These are phyloP conservation scores for Diorhabda carinulata DNA, from an alignment of 1,140 invertebrate genomes.

Conservation along the genomic window DNA sequence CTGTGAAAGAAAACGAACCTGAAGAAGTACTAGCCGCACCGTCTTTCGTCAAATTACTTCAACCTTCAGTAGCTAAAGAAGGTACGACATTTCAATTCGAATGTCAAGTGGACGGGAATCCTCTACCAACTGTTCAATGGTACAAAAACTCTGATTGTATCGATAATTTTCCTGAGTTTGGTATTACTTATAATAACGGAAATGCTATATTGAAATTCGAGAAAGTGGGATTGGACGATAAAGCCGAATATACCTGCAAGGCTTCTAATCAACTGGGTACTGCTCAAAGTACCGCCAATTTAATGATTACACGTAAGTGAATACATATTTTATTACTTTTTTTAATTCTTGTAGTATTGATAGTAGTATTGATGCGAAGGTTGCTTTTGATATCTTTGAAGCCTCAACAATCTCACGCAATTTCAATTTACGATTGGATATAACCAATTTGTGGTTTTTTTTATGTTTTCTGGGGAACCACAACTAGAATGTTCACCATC, in stretches of 20 bases:
- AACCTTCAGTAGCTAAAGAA: conserved; percentile 60
- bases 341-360: too few species aligned
- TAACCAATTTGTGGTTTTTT: too few species aligned
- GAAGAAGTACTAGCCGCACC: conserved; percentile 64
- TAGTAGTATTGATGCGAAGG: too few species aligned
- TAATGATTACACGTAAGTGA: conserved; percentile 55
- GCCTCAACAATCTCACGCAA: too few species aligned
- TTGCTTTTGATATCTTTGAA: too few species aligned
- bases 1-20: conserved; percentile 68
- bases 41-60: conserved; percentile 60
- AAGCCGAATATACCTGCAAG: conserved; percentile 62
- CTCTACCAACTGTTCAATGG: conserved; percentile 75
- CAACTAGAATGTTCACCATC: too few species aligned
- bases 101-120: conserved; percentile 70
- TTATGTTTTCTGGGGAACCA: too few species aligned
- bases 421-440: too few species aligned
- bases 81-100: conserved; percentile 64
- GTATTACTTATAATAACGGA: conserved; percentile 63
- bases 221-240: conserved; percentile 56
- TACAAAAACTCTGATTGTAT: conserved; percentile 71
- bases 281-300: conserved; percentile 55
- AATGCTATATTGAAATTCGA: conserved; percentile 61
- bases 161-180: conserved; percentile 68
- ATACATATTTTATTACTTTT: too few species aligned
- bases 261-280: conserved; percentile 66